Evolutionary conservation across 2,888 invertebrate species (phyloP).

Genomic region (Leuctra nigra): DNA sequence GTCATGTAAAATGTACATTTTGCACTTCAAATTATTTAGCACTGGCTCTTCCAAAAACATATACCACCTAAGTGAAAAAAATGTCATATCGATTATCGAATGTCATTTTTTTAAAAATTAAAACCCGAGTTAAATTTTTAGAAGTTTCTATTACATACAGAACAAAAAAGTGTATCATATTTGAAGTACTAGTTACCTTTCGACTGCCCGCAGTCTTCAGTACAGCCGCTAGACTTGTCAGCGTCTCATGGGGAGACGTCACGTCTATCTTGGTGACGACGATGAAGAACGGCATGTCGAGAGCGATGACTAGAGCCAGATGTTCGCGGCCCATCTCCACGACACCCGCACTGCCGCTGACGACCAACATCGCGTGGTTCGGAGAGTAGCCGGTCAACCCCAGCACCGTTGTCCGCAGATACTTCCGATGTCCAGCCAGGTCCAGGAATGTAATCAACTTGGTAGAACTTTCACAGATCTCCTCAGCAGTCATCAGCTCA

Average conservation of each 20-base stretch:
- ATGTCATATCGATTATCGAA: no score
- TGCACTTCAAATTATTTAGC: no score
- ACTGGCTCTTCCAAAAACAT: no score
- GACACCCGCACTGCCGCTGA: slow-evolving; percentile 74
- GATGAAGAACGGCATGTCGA: slow-evolving; percentile 85
- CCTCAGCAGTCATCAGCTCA: slow-evolving; percentile 84
- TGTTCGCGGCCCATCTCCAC: slow-evolving; percentile 86
- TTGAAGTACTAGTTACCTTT: no score
- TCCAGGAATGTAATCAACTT: slow-evolving; percentile 94
- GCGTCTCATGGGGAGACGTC: slow-evolving; percentile 44
- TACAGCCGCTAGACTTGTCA: slow-evolving; percentile 52
- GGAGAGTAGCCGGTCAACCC: slow-evolving; percentile 91
- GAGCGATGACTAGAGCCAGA: slow-evolving; percentile 70
- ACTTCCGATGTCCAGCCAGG: slow-evolving; percentile 93
- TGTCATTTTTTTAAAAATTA: no score
- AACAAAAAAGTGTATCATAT: no score
- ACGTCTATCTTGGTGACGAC: slow-evolving; percentile 92
- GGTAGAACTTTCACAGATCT: slow-evolving; percentile 87
- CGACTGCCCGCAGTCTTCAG: slow-evolving; percentile 59
- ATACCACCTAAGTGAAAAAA: no score
- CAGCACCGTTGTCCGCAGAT: slow-evolving; percentile 89
- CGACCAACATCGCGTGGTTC: slow-evolving; percentile 83
- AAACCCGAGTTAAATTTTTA: no score
- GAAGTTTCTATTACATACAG: no score
- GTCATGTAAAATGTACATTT: no score